Evolutionary conservation across 2,888 invertebrate species (phyloP).

Genomic region (Catocala sponsa): DNA sequence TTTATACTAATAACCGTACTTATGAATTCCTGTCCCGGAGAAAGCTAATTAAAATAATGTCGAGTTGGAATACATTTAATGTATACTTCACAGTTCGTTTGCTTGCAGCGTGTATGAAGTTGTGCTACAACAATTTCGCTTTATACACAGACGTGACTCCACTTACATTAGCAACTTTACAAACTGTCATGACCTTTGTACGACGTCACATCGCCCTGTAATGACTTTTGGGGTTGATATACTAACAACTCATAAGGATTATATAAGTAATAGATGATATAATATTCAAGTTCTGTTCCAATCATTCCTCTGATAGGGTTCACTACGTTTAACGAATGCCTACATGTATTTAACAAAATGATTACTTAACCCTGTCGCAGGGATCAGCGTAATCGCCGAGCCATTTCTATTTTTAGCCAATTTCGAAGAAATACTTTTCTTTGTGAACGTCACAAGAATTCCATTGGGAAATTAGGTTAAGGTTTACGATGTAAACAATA

Average conservation of each 20-base stretch:
- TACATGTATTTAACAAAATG: not conserved
- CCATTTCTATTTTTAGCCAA: slow-evolving; percentile 3
- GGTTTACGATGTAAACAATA: slow-evolving; percentile 9
- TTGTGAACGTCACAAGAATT: not conserved
- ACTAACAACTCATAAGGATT: not conserved
- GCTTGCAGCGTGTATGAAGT: slow-evolving; percentile 28
- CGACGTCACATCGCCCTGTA: slow-evolving; percentile 11
- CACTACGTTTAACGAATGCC: not conserved
- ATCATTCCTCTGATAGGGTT: not conserved
- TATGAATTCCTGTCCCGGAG: slow-evolving; percentile 6
- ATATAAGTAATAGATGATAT: not conserved
- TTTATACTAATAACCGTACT: slow-evolving; percentile 1
- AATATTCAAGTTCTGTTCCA: not conserved
- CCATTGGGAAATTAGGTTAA: slow-evolving; percentile 33
- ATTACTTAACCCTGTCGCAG: not conserved
- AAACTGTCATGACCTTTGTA: slow-evolving; percentile 36
- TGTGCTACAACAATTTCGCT: slow-evolving; percentile 30
- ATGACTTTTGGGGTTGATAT: slow-evolving; percentile 18
- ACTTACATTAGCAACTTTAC: slow-evolving; percentile 39
- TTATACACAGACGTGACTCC: slow-evolving; percentile 28
- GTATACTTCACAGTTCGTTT: slow-evolving; percentile 31
- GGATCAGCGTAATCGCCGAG: not conserved
- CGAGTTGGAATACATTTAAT: slow-evolving; percentile 22
- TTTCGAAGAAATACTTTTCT: not conserved
- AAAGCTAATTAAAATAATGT: slow-evolving; percentile 26